phyloP scores from a whole-genome alignment of 2,888 invertebrate genomes.

The Dyspetes luteomarginatus region DNA sequence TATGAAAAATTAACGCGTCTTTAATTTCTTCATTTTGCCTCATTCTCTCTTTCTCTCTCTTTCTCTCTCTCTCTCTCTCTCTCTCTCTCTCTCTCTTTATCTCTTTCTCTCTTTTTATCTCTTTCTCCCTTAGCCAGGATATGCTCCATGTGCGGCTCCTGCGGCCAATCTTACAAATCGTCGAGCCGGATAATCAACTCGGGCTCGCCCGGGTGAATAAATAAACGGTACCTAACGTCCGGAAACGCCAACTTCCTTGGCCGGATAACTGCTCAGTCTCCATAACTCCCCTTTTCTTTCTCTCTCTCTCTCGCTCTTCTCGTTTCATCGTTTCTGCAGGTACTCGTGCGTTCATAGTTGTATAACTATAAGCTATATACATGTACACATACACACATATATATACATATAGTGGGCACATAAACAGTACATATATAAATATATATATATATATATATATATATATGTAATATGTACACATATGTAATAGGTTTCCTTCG shows the following conservation, averaged over 20 bases:
- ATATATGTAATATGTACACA: conserved; percentile 29
- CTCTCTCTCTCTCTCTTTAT: not conserved
- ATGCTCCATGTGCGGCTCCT: conserved; percentile 2
- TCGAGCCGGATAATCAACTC: conserved; percentile 55
- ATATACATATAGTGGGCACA: not conserved
- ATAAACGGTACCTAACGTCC: conserved; percentile 53
- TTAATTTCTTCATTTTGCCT: not conserved
- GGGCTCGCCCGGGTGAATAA: conserved; percentile 44
- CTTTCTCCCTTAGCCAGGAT: not conserved
- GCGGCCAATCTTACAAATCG: conserved; percentile 52
- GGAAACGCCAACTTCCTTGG: conserved; percentile 41
- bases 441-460: conserved; percentile 21
- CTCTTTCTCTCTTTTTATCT: not conserved
- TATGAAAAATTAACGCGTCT: not conserved
- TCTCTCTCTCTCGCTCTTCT: not conserved
- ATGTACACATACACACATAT: not conserved
- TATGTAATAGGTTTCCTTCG: conserved; percentile 16
- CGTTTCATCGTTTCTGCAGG: conserved; percentile 23
- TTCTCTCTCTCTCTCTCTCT: not conserved
- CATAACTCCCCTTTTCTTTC: not conserved
- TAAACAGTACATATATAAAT: not conserved
- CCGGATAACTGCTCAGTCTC: conserved; percentile 6
- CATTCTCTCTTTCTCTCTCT: not conserved
- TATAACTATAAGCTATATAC: conserved; percentile 14
- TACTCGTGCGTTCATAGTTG: not conserved